Evolutionary conservation across 1,140 invertebrate species (phyloP), one percentile per base, ranked within the genome.

Genomic region (Diorhabda elongata): DNA sequence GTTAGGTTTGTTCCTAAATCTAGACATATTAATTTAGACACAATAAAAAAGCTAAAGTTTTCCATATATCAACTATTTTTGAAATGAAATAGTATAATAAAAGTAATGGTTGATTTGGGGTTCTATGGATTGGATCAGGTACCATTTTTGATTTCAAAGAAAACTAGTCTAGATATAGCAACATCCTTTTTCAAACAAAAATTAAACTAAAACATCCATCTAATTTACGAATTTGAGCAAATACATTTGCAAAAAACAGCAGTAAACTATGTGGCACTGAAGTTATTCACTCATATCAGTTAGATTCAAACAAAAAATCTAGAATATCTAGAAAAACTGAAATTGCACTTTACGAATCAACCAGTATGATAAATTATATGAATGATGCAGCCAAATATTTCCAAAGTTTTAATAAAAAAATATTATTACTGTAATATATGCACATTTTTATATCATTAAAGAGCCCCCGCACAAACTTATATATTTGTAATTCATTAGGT

Each of bases 161-260:
- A 26, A 26, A 26, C 26, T 26, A 26, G 26, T 26, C 26, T 26
- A 26, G 26, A 26, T 26, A 26, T 26, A 26, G 26, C 26, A 26
- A 26, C 26, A 26, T 26, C 26, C 26, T 52, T 2, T 52, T 52
- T n/a, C 47, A 52, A 52, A 52, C 47, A 52, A 52, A 52, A 52
- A 3, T n/a, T 52, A 52, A 52, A 3, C 47, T 52, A 52, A 52
- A 52, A 52, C 47, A 52, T 8, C n/a, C 47, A n/a, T 52, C 47
- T 52, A 52, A 52, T 52, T 8, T 52, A 52, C n/a, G 6, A n/a
- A 52, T 52, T 52, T 52, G 47, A 52, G 47, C 47, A 52, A 52
- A 52, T 52, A 8, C n/a, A 52, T 52, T 52, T 52, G 47, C 47
- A 52, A 52, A 52, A 52, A 52, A 52, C 47, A 52, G n/a, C 47